phyloP scores from a whole-genome alignment of 2,888 invertebrate species.

The Arrhopalites spinosus region DNA sequence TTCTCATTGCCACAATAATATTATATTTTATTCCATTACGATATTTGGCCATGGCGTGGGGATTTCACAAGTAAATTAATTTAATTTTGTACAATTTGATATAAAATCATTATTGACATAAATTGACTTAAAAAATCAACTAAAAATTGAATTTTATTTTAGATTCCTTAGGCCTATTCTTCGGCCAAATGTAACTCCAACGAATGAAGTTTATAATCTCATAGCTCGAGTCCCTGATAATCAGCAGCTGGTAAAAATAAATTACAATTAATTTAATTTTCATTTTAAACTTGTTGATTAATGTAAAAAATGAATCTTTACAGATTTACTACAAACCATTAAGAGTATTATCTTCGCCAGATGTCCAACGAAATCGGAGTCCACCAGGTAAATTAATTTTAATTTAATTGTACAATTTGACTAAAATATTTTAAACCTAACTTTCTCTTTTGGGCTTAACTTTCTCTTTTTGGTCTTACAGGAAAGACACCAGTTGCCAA shows the following conservation, averaged over 20 bases:
- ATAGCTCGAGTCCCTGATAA: conserved; percentile 55
- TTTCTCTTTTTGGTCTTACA: too few relatives aligned
- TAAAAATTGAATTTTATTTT: too few relatives aligned
- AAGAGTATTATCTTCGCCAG: conserved; percentile 41
- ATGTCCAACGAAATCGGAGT: conserved; percentile 43
- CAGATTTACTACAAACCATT: conserved; percentile 49
- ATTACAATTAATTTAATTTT: background rate
- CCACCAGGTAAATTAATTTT: too few relatives aligned
- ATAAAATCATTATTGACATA: too few relatives aligned
- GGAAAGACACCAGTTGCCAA: conserved; percentile 50
- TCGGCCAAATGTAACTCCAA: conserved; percentile 51
- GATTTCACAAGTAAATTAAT: conserved; percentile 42
- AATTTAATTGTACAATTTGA: too few relatives aligned
- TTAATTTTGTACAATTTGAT: too few relatives aligned
- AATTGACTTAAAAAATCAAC: too few relatives aligned
- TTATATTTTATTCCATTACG: conserved; percentile 54
- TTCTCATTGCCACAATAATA: conserved; percentile 51
- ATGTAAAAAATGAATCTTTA: background rate
- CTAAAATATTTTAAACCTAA: too few relatives aligned
- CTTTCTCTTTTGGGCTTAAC: too few relatives aligned
- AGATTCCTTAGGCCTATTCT: conserved; percentile 53
- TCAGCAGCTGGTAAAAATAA: conserved; percentile 51
- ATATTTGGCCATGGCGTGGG: conserved; percentile 56
- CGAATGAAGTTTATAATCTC: conserved; percentile 55
- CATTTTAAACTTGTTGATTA: background rate